Conservation (phyloP, 2,113 vertebrate species). For the Brachyistius frenatus region DNA sequence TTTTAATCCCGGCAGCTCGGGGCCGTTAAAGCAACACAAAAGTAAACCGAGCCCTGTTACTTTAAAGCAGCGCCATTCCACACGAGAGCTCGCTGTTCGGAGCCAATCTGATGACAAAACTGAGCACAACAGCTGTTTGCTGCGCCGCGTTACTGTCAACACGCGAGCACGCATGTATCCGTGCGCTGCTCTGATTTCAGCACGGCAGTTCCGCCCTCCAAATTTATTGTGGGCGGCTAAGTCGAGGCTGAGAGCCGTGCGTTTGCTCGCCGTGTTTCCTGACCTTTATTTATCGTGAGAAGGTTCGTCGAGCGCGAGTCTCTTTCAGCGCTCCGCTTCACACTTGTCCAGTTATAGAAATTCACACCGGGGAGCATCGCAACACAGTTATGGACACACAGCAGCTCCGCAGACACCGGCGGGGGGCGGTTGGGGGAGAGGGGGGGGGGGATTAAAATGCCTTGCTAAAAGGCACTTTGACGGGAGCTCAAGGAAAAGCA, state of each 20-base stretch:
- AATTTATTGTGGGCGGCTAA: conserved; percentile 52
- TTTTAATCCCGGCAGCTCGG: conserved; percentile 46
- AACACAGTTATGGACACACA: conserved; percentile 25
- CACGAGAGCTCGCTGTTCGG: conserved; percentile 55
- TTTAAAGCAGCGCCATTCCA: conserved; percentile 55
- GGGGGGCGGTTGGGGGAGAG: too few species aligned
- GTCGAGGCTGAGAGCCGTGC: neutral
- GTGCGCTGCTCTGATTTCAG: conserved; percentile 55
- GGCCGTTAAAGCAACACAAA: conserved; percentile 35
- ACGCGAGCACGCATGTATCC: conserved; percentile 45
- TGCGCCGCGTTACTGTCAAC: conserved; percentile 59
- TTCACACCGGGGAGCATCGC: conserved; percentile 43
- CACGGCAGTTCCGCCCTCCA: conserved; percentile 1
- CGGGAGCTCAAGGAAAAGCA: neutral
- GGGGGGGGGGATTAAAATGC: conserved; percentile 61
- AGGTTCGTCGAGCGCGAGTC: conserved; percentile 25
- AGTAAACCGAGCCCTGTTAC: conserved; percentile 51
- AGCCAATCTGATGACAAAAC: conserved; percentile 65
- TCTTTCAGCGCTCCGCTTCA: conserved; percentile 54
- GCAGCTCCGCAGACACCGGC: neutral
- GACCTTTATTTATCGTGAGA: conserved; percentile 71
- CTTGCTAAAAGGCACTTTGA: conserved; percentile 44
- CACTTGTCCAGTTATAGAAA: conserved; percentile 53
- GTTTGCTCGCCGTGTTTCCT: conserved; percentile 7
- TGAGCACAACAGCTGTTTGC: conserved; percentile 72